phyloP scores from a whole-genome alignment of 1,140 invertebrate genomes.

The Teleogryllus occipitalis region DNA sequence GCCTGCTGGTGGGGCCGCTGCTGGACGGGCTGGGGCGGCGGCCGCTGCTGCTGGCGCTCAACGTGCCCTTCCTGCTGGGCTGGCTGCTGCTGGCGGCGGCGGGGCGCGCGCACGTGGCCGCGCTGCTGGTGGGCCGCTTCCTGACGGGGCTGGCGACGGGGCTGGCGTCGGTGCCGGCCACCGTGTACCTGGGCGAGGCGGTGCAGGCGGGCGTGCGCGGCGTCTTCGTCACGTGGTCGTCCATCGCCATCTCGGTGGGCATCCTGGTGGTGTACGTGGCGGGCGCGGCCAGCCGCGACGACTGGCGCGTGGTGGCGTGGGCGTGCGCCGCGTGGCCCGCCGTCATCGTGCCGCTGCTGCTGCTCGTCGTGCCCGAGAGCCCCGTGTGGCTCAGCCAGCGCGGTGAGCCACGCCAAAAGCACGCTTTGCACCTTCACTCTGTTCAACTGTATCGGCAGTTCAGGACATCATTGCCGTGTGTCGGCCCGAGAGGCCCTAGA shows the following conservation, averaged over 20 bases:
- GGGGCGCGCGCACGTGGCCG: not conserved
- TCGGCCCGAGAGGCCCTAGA: no score
- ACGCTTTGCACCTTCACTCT: no score
- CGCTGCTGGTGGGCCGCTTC: slow-evolving; percentile 10
- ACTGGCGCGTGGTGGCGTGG: slow-evolving; percentile 52
- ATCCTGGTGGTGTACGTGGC: slow-evolving; percentile 53
- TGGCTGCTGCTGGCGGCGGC: not conserved
- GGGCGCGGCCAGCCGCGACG: slow-evolving; percentile 44
- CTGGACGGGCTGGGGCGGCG: slow-evolving; percentile 49
- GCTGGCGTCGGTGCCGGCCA: slow-evolving; percentile 48
- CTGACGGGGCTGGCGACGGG: slow-evolving; percentile 37
- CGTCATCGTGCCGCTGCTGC: slow-evolving; percentile 41
- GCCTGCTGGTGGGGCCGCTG: slow-evolving; percentile 40
- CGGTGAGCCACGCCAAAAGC: no score
- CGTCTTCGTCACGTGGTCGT: slow-evolving; percentile 51
- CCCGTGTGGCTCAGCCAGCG: slow-evolving; percentile 16
- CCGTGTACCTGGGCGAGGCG: slow-evolving; percentile 56
- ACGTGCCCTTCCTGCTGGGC: slow-evolving; percentile 3
- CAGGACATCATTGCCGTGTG: no score
- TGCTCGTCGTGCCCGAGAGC: slow-evolving; percentile 40
- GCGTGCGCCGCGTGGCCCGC: slow-evolving; percentile 50
- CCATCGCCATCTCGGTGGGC: slow-evolving; percentile 48
- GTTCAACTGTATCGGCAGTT: no score
- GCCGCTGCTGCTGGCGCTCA: slow-evolving; percentile 10
- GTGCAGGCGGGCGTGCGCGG: slow-evolving; percentile 45